Evolutionary conservation across 2,797 vertebrate genomes (phyloP), one percentile per base, ranked within the genome.

Genomic region (Melanotaenia pygmaea): DNA sequence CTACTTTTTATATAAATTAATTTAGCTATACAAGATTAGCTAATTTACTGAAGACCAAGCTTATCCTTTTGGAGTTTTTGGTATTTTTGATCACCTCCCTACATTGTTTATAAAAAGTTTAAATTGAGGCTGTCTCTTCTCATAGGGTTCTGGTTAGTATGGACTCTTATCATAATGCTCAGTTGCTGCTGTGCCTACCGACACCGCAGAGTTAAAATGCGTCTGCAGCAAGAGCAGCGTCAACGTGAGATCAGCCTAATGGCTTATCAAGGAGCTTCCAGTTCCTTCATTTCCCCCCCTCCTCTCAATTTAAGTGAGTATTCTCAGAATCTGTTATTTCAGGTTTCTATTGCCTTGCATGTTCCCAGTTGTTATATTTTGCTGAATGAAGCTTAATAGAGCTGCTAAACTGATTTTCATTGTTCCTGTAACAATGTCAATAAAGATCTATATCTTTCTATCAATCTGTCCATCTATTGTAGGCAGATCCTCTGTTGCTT

Each of bases 101-200:
- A 8, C 53, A 2, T 7, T 7, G 34, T 4, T 50, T 16, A 59
- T 62, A 16, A 53, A 34, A 59, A 13, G 10, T 60, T 71, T n/a
- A 69, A 54, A 72, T 14, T 56, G 8, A 45, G 10, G 35, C 20
- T 82, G 10, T 43, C 8, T 22, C 34, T 13, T 69, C 28, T 54
- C 26, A 3, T 56, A 96, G 95, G 95, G 95, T 96, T 96, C 89
- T 96, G 95, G 95, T 82, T 96, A 77, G 95, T 96, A 40, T 96
- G 95, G 95, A 95, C 95, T 16, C 81, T 96, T n/a, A 95, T 96
- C 82, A 96, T 96, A 80, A 93, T 96, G 94, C 91, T 95, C 28
- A 96, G 95, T 82, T 96, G 95, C 89, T 96, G 95, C 86, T 96
- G 95, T 72, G 95, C 95, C 3, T 96, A 95, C 84, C 88, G 95